Evolutionary conservation across 2,888 invertebrate species (phyloP).

Genomic region (Agrochola lota): DNA sequence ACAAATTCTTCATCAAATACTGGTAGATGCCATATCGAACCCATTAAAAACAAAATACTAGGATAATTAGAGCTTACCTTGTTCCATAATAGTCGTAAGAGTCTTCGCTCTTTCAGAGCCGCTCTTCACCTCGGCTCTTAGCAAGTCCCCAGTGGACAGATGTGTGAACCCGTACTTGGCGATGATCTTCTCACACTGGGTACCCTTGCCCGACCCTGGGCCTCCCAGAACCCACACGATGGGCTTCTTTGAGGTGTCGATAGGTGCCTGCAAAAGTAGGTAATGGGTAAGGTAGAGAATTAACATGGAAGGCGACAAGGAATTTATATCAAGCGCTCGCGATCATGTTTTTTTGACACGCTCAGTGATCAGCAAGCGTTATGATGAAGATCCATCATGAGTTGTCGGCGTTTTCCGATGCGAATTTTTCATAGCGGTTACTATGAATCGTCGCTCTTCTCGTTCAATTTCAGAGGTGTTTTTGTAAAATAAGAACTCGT

Average conservation of each 20-base stretch:
- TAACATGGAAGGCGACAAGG: too few relatives aligned
- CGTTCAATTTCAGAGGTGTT: neutral
- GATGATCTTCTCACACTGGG: constrained; percentile 98
- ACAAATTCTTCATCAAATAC: neutral
- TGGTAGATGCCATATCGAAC: neutral
- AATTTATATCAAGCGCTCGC: neutral
- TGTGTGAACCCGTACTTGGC: constrained; percentile 98
- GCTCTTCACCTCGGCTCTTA: constrained; percentile 96
- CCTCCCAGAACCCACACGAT: constrained; percentile 98
- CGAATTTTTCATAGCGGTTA: too few relatives aligned
- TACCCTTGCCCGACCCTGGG: constrained; percentile 98
- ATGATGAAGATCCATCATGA: neutral
- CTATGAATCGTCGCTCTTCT: neutral
- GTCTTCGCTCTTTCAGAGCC: constrained; percentile 96
- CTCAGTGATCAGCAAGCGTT: neutral
- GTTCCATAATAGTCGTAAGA: constrained; percentile 96
- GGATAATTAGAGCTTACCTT: constrained; percentile 88
- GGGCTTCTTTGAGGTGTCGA: constrained; percentile 91
- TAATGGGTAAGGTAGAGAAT: neutral
- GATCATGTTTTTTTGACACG: neutral
- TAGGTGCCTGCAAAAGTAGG: constrained; percentile 77
- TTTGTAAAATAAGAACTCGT: neutral
- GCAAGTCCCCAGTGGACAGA: constrained; percentile 97
- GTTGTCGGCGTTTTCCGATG: neutral
- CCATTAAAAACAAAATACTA: neutral